Percentiles rank a stretch among this genome's conserved stretches.
phyloP scores from a whole-genome alignment of 2,888 invertebrate genomes.

The Pardosa pseudoannulata region DNA sequence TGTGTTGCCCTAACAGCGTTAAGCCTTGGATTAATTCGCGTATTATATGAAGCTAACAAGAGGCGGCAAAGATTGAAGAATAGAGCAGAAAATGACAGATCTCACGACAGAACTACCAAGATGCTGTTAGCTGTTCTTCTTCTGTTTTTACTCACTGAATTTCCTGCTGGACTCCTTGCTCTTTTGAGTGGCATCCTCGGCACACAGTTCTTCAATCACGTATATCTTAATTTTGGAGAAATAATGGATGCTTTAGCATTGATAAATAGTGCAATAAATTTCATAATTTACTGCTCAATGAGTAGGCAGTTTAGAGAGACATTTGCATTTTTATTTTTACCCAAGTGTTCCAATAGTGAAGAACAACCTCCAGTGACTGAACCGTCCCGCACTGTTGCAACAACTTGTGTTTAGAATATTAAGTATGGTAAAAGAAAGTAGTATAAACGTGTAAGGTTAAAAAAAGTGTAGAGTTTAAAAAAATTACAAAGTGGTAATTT shows the following conservation, averaged over 20 bases:
- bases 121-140: slow-evolving; percentile 92
- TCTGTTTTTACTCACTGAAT: slow-evolving; percentile 91
- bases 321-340: slow-evolving; percentile 82
- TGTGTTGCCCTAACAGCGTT: slow-evolving; percentile 88
- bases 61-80: slow-evolving; percentile 74
- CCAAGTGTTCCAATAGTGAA: slow-evolving; percentile 82
- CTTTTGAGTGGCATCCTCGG: slow-evolving; percentile 85
- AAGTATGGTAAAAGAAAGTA: too few relatives aligned
- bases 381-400: slow-evolving; percentile 65
- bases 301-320: slow-evolving; percentile 89
- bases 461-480: too few relatives aligned
- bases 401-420: slow-evolving; percentile 71
- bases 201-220: slow-evolving; percentile 81
- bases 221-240: slow-evolving; percentile 83
- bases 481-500: too few relatives aligned
- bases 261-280: slow-evolving; percentile 93
- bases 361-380: slow-evolving; percentile 78
- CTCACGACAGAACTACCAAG: slow-evolving; percentile 87
- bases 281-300: slow-evolving; percentile 95
- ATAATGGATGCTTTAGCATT: slow-evolving; percentile 93
- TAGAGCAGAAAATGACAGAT: slow-evolving; percentile 48
- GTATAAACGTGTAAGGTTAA: too few relatives aligned
- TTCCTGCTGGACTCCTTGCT: slow-evolving; percentile 87
- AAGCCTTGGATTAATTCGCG: slow-evolving; percentile 77
- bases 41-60: slow-evolving; percentile 74